Percentiles rank a stretch among this genome's conserved stretches.
phyloP scores from a whole-genome alignment of 2,888 invertebrate species.

The Phalangium opilio region DNA sequence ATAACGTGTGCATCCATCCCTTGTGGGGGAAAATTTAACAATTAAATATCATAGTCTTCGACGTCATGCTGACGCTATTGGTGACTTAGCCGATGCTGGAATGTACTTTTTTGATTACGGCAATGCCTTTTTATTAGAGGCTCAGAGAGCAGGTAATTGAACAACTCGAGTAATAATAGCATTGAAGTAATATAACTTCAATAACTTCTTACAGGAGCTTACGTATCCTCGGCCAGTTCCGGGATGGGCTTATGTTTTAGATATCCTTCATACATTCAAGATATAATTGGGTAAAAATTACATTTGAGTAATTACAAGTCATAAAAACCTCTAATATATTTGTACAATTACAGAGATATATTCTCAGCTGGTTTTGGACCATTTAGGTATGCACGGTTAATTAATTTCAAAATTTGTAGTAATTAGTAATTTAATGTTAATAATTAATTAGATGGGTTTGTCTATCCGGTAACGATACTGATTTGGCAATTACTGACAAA shows the following conservation, averaged over 20 bases:
- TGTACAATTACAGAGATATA: constrained; percentile 35
- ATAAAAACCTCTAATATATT: too few relatives aligned
- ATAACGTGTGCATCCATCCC: not conserved
- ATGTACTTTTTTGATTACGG: constrained; percentile 48
- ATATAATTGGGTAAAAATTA: constrained; percentile 41
- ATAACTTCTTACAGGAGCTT: constrained; percentile 31
- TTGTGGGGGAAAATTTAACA: too few relatives aligned
- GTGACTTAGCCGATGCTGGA: constrained; percentile 35
- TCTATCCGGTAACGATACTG: constrained; percentile 37
- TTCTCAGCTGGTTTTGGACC: constrained; percentile 49
- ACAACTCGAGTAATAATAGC: not conserved
- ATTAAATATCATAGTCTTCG: too few relatives aligned
- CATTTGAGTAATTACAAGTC: constrained; percentile 21
- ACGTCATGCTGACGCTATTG: constrained; percentile 42
- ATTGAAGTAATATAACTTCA: not conserved
- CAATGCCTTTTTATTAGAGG: constrained; percentile 45
- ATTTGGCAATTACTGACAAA: constrained; percentile 39
- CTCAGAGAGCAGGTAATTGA: constrained; percentile 40
- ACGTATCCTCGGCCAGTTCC: constrained; percentile 31
- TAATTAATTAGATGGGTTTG: constrained; percentile 40
- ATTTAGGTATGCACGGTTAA: constrained; percentile 31
- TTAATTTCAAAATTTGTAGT: not conserved
- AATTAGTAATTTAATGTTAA: not conserved
- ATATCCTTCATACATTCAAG: constrained; percentile 46
- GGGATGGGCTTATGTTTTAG: constrained; percentile 35